These are phyloP conservation scores for Spinus olivaceus DNA, from an alignment of 2,797 vertebrate genomes.

Conservation along the genomic window DNA sequence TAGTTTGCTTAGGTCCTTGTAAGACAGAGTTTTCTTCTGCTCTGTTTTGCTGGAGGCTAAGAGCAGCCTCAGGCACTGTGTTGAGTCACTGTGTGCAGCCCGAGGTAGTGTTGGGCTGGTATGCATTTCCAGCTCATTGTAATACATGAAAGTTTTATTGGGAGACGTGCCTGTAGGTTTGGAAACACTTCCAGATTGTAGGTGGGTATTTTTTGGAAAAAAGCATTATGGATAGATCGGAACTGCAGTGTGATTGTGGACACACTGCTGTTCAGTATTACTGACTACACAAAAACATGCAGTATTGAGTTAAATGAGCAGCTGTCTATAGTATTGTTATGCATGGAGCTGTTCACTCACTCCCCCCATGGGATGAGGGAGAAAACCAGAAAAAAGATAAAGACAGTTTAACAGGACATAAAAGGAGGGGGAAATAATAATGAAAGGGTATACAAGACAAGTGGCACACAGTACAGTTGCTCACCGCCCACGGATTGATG, in stretches of 20 bases:
- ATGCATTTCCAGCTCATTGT: background rate
- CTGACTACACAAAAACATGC: background rate
- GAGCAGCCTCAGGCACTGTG: background rate
- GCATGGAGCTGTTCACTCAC: background rate
- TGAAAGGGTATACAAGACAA: background rate
- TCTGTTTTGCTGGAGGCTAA: background rate
- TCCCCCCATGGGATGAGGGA: background rate
- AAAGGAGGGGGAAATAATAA: background rate
- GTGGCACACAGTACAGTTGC: background rate
- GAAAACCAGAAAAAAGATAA: background rate
- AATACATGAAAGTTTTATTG: rapidly evolving
- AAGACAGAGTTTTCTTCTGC: background rate
- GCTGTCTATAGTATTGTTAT: background rate
- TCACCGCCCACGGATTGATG: background rate
- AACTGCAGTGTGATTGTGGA: background rate
- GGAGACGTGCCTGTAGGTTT: rapidly evolving
- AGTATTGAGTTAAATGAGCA: background rate
- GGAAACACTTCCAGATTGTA: background rate
- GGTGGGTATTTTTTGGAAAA: background rate
- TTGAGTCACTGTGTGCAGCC: background rate
- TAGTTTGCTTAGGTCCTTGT: background rate
- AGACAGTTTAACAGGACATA: background rate
- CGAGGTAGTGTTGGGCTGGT: rapidly evolving
- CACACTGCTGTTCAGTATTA: background rate
- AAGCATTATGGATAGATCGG: background rate